Base-by-base conservation (phyloP, 2,797 vertebrate genomes). In the Microtus californicus region DNA sequence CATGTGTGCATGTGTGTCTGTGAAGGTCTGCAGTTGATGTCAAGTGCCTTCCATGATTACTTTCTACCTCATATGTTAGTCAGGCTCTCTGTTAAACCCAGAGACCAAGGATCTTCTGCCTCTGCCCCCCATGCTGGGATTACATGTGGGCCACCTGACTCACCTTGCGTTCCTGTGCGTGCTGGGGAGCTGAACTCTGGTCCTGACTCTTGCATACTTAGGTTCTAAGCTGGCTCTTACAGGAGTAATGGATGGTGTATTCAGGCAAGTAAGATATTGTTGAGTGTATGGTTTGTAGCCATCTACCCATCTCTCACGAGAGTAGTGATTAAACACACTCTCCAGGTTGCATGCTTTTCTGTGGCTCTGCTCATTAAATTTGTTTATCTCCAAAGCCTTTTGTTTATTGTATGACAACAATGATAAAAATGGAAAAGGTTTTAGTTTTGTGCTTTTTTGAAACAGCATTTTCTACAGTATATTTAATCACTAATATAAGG, bases 361-460 rank as follows among this genome's bases (percentile, higher is more conserved):
- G 40, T 81, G 59, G 59, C n/a, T 90, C 27, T 87, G 54, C 40
- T 83, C 31, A 54, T 37, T 87, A 23, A 54, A 31, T 56, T 93
- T 93, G 90, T 78, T 93, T 71, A 77, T 71, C 37, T 81, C 67
- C 19, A 31, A 87, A 71, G 25, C 25, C 29, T 90, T 73, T 67
- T 89, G 31, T 92, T 90, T 95, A 79, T 87, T 83, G 71, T 89
- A 48, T 51, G 65, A 25, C 73, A 93, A 45, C 23, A 79, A 29
- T 43, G 83, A 88, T 25, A 90, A 87, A 82, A 90, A 78, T 76
- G 40, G 48, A 79, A 95, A 96, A 51, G 40, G 6, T 40, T 63
- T 91, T 12, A 29, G 83, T 88, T 95, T 85, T 91, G 51, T 87
- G 56, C 74, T 51, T 23, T 48, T 21, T 83, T 59, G 27, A 93